Evolutionary conservation across 2,888 invertebrate species (phyloP), one percentile per base, ranked within the genome.

Genomic region (Timema cristinae): DNA sequence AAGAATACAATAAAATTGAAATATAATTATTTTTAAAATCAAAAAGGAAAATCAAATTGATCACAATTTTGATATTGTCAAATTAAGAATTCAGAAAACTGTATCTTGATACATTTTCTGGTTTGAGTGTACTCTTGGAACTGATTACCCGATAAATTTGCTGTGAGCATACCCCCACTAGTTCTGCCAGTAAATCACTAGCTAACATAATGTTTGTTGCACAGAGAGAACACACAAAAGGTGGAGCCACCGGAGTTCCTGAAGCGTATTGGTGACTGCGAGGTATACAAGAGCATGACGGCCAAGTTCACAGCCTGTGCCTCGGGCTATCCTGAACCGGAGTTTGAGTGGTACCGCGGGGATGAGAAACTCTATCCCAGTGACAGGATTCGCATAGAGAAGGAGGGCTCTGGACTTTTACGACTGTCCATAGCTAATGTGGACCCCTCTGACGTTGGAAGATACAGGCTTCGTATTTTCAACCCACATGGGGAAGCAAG

Each of bases 251-350:
- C 96, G 6, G 87, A 90, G 67, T 96, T 96, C 87, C 84, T 96
- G 78, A 96, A 96, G 85, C 91, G 90, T 79, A 91, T 95, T 78
- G 94, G 94, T 0, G 95, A 95, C 81, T 91, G 91, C 59, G 95
- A 95, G 81, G 88, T 94, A 70, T 91, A 91, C 82, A 90, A 91
- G 79, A 93, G 94, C 52, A 93, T 95, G 91, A 89, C 92, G 63
- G 95, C 93, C 71, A 94, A 94, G 83, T 95, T 96, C 82, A 96
- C 95, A n/a, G 95, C 95, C 71, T 95, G 95, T 81, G 91, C 92
- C 67, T 90, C 91, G 67, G 96, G 96, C 72, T 86, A 87, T 72
- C 96, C 96, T 0, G 94, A 94, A 72, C 95, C 95, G 0, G 92
- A 92, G 72, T 93, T 92, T 67, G 94, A 95, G 80, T 92, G 92